phyloP scores from a whole-genome alignment of 2,113 vertebrate species.

The Dicaeum eximium region DNA sequence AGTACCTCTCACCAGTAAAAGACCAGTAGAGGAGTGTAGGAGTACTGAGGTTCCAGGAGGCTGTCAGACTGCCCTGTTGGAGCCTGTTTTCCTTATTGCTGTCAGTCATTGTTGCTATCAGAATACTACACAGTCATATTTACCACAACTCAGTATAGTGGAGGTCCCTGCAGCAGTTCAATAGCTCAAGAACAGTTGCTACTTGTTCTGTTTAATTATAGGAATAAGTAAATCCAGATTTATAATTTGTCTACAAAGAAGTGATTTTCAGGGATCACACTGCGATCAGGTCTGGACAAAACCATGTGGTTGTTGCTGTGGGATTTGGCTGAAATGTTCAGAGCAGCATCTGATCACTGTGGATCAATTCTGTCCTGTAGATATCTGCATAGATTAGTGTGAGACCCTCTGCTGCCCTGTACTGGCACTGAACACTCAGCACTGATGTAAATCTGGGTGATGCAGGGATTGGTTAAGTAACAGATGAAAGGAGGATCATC shows the following conservation, averaged over 20 bases:
- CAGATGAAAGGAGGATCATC: neutral
- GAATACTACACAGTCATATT: neutral
- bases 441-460: neutral
- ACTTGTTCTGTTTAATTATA: neutral
- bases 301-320: fast-evolving
- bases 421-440: neutral
- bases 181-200: neutral
- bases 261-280: neutral
- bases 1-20: neutral
- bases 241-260: neutral
- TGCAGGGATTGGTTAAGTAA: neutral
- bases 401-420: neutral
- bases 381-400: neutral
- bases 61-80: neutral
- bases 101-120: neutral
- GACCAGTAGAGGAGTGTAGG: neutral
- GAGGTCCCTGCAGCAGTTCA: neutral
- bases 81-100: neutral
- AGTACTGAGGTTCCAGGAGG: neutral
- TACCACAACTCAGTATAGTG: fast-evolving
- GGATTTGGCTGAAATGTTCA: neutral
- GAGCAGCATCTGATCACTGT: neutral
- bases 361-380: neutral
- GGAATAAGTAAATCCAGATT: neutral
- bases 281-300: neutral